These are phyloP conservation scores for Nothocercus nigrocapillus DNA, from an alignment of 2,113 vertebrate species.

Conservation along the genomic window DNA sequence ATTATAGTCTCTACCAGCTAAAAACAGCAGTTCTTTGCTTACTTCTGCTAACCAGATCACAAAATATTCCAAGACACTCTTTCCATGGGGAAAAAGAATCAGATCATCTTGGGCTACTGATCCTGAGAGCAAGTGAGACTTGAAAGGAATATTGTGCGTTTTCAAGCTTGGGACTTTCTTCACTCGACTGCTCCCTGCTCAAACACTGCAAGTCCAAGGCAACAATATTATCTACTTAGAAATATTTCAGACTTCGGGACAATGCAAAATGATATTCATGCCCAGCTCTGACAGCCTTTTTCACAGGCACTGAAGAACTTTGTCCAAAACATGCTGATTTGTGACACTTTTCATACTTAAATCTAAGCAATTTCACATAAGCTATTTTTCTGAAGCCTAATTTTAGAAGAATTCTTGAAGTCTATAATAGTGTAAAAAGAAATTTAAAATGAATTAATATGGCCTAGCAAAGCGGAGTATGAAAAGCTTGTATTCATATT, in stretches of 20 bases:
- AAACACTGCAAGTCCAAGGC: slow-evolving; percentile 25
- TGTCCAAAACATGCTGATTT: slow-evolving; percentile 19
- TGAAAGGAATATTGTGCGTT: background rate
- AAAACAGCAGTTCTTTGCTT: background rate
- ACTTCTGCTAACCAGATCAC: background rate
- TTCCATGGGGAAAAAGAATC: background rate
- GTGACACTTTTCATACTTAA: slow-evolving; percentile 17
- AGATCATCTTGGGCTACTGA: background rate
- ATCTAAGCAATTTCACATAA: slow-evolving; percentile 43
- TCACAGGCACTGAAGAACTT: background rate
- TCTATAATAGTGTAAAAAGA: background rate
- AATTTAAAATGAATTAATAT: background rate
- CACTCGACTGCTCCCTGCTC: background rate
- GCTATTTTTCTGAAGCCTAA: slow-evolving; percentile 28
- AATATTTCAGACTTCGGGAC: slow-evolving; percentile 52
- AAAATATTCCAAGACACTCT: background rate
- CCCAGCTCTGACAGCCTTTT: slow-evolving; percentile 14
- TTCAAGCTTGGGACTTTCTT: background rate
- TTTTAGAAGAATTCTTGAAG: slow-evolving; percentile 33
- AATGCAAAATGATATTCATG: slow-evolving; percentile 41
- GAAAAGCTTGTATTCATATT: background rate
- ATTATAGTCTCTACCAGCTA: background rate
- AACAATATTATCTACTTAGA: slow-evolving; percentile 29
- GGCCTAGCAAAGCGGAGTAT: background rate
- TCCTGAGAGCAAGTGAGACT: background rate